A percentile compares a stretch with the other conserved stretches of the same genome.
These are phyloP conservation scores for Colinus virginianus DNA, from an alignment of 2,113 vertebrate species.

Conservation along the genomic window DNA sequence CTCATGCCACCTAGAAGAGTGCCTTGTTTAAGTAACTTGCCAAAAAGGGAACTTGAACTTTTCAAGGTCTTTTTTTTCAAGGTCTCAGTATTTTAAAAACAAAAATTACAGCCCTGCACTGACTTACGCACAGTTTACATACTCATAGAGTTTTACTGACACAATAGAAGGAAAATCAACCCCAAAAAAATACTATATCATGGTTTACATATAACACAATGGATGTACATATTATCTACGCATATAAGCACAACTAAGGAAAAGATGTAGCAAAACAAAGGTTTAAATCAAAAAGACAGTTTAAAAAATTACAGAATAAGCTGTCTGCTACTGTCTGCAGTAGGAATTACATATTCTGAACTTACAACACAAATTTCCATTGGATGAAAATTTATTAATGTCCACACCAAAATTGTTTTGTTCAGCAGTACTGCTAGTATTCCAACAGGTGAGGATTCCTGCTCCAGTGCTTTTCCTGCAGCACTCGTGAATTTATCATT, in stretches of 20 bases:
- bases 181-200: background rate
- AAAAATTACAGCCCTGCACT: background rate
- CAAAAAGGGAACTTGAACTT: background rate
- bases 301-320: background rate
- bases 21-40: background rate
- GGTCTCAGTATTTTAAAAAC: background rate
- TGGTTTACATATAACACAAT: background rate
- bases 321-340: background rate
- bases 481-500: constrained; percentile 17
- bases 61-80: background rate
- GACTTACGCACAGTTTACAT: rapidly evolving
- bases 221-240: background rate
- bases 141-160: background rate
- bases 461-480: constrained; percentile 7
- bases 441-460: background rate
- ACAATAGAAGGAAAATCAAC: background rate
- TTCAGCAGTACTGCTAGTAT: background rate
- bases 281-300: background rate
- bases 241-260: background rate
- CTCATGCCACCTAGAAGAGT: background rate
- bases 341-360: background rate
- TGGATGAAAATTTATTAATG: constrained; percentile 11
- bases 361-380: background rate
- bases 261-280: background rate
- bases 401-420: background rate